Base-by-base conservation (phyloP, 23 tunicate genomes). In the Trididemnum nubilum region DNA sequence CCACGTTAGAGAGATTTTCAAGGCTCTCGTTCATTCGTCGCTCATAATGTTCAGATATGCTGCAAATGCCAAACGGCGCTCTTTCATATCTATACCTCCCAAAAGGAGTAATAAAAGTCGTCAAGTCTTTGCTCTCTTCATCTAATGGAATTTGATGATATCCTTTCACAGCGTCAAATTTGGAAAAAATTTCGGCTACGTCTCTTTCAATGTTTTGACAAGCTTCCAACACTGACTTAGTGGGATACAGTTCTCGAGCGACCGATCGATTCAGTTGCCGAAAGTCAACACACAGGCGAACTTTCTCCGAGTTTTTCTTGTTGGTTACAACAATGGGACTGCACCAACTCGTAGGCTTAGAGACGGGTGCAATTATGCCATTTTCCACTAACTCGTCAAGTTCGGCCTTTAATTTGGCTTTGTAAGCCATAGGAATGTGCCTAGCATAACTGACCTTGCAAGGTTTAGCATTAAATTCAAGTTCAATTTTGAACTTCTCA, bases 31-130 rank as follows among this genome's bases (percentile, higher is more conserved):
- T 9, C 74, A 33, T 69, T 28, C 74, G 74, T 4, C 74, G 74
- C 5, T 69, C 38, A n/a, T 69, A 69, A 22, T 69, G 74, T 22
- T 69, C 74, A 5, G 37, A 33, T 9, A 69, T 69, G 25, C 37
- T 29, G 37, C 38, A 29, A 24, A 69, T 69, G 36, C 74, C 74
- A 69, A 69, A 69, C 36, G 74, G 74, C 2, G 74, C 74, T 30
- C 74, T 30, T 22, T 29, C 74, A 32, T 69, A 69, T 30, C 36
- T 5, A 34, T 29, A 69, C 4, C 74, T 36, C 2, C 38, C 74
- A 34, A 69, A 69, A 3, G 74, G 74, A 3, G 74, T 69, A 29
- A 69, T 29, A 32, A 69, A 69, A 21, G 38, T 69, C 9, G 74
- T 69, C 39, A 69, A 69, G 32, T 33, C 5, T 34, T 69, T 69